A percentile compares a stretch with the other conserved stretches of the same genome.
Evolutionary conservation across 2,888 invertebrate species (phyloP).

Genomic region (Chrysopilus asiliformis): DNA sequence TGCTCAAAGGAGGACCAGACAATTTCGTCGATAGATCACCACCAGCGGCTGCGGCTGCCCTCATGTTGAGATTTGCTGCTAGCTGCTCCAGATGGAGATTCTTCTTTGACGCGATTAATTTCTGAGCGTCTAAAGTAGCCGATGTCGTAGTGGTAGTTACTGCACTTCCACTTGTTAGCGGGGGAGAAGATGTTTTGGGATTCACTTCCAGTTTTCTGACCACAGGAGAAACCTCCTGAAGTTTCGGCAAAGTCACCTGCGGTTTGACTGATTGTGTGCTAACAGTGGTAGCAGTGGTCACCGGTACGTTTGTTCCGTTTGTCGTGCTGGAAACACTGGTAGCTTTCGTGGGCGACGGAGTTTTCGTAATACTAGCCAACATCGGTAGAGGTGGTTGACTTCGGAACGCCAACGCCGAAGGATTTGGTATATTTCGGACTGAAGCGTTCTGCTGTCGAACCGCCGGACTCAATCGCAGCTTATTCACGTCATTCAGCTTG

Average conservation of each 20-base stretch:
- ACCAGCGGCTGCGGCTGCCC: slow-evolving; percentile 25
- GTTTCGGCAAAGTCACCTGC: too few relatives aligned
- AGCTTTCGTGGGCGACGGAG: slow-evolving; percentile 10
- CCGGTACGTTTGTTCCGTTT: slow-evolving; percentile 6
- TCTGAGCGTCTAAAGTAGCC: slow-evolving; percentile 13
- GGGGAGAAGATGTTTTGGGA: background rate
- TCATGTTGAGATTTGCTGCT: slow-evolving; percentile 32
- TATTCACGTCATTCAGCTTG: slow-evolving; percentile 37
- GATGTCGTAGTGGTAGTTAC: slow-evolving; percentile 14
- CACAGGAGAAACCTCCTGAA: too few relatives aligned
- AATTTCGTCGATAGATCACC: too few relatives aligned
- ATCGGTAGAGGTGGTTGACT: slow-evolving; percentile 29
- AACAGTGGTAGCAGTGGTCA: slow-evolving; percentile 1
- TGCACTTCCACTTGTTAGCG: slow-evolving; percentile 1
- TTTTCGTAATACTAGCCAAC: slow-evolving; percentile 19
- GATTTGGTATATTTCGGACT: slow-evolving; percentile 50
- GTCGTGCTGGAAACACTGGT: slow-evolving; percentile 5
- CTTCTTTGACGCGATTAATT: slow-evolving; percentile 22
- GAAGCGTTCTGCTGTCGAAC: slow-evolving; percentile 41
- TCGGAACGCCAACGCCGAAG: slow-evolving; percentile 44
- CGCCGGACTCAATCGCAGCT: slow-evolving; percentile 23
- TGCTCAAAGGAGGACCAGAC: too few relatives aligned
- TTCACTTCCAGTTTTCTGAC: too few relatives aligned
- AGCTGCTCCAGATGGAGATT: slow-evolving; percentile 33
- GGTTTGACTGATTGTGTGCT: background rate